Conservation (phyloP, 1,140 invertebrate genomes). For the Cheumatopsyche charites region DNA sequence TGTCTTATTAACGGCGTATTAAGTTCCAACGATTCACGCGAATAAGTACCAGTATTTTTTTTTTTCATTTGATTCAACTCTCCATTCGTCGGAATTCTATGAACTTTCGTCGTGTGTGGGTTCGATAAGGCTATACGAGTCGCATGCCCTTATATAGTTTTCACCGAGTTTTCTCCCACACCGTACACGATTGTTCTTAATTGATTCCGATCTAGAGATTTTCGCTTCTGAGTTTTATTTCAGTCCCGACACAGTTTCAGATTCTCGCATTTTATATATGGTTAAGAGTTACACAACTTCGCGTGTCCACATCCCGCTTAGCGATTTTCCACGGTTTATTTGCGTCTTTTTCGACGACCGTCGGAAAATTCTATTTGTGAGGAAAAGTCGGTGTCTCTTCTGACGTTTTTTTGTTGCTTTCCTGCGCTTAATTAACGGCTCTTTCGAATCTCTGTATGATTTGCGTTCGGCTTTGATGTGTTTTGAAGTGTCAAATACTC, state of each 20-base stretch:
- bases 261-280: too few relatives aligned
- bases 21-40: too few relatives aligned
- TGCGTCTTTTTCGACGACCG: background rate
- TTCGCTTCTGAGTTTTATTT: too few relatives aligned
- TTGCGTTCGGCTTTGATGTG: conserved; percentile 20
- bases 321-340: conserved; percentile 29
- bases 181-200: conserved; percentile 9
- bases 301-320: background rate
- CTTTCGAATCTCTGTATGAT: conserved; percentile 19
- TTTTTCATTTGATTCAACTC: too few relatives aligned
- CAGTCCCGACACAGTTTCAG: too few relatives aligned
- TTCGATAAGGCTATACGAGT: background rate
- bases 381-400: conserved; percentile 8
- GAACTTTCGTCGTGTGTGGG: too few relatives aligned
- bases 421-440: background rate
- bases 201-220: background rate
- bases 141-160: conserved; percentile 8
- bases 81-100: too few relatives aligned
- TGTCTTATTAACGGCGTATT: too few relatives aligned
- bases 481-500: background rate
- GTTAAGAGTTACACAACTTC: conserved; percentile 2
- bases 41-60: too few relatives aligned
- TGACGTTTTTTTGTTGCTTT: background rate
- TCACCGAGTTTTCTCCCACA: conserved; percentile 20
- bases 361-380: conserved; percentile 15